These are phyloP conservation scores for Anhinga rufa DNA, from an alignment of 2,113 vertebrate species.

Conservation along the genomic window DNA sequence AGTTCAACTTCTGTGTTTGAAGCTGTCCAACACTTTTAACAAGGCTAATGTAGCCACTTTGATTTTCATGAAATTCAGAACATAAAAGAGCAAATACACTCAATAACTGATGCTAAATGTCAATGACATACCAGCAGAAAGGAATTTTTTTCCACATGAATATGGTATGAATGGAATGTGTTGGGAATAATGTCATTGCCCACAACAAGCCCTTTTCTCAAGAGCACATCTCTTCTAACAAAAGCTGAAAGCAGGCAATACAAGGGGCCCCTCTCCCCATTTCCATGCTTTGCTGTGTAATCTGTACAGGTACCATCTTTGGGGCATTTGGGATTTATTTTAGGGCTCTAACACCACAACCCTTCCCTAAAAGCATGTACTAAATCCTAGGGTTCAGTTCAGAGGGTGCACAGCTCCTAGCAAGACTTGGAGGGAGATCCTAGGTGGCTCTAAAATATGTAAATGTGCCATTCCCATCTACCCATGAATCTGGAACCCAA, in stretches of 20 bases:
- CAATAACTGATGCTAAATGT: background rate
- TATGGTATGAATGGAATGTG: background rate
- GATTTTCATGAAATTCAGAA: background rate
- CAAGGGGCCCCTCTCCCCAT: background rate
- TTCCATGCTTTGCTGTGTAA: background rate
- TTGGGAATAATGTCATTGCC: background rate
- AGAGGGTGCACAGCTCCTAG: background rate
- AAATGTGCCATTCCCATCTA: background rate
- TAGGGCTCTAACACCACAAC: background rate
- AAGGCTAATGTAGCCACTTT: background rate
- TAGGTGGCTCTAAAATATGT: background rate
- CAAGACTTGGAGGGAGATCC: background rate
- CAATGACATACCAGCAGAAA: background rate
- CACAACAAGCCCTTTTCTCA: background rate
- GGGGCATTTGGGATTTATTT: background rate
- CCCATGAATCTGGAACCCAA: background rate
- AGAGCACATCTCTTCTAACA: background rate
- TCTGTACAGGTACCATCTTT: background rate
- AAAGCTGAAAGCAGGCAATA: background rate
- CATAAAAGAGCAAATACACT: background rate
- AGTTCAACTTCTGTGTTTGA: background rate
- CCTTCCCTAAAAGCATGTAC: background rate
- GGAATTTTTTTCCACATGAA: background rate
- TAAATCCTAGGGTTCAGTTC: background rate
- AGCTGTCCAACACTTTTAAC: background rate